These are phyloP conservation scores for Zosterops hypoxanthus DNA, from an alignment of 2,113 vertebrate species.

Conservation along the genomic window DNA sequence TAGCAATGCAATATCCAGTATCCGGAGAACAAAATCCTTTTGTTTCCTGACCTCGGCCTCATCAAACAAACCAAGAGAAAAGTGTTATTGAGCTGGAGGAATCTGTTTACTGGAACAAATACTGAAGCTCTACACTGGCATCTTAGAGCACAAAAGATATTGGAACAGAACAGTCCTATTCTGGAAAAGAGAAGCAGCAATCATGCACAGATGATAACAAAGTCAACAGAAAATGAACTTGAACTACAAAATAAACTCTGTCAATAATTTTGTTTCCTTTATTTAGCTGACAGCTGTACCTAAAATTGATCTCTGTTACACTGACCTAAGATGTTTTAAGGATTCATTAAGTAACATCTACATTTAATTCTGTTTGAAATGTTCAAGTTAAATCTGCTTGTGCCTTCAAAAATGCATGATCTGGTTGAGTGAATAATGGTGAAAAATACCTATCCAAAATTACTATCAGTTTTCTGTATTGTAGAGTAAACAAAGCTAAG, in stretches of 20 bases:
- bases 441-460: neutral
- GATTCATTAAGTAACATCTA: neutral
- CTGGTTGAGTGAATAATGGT: neutral
- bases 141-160: neutral
- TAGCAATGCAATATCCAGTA: constrained; percentile 28
- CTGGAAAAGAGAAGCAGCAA: neutral
- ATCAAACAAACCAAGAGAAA: constrained; percentile 50
- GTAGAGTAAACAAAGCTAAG: neutral
- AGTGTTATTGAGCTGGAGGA: constrained; percentile 48
- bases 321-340: neutral
- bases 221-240: constrained; percentile 1
- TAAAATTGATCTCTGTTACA: neutral
- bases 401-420: neutral
- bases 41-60: constrained; percentile 4
- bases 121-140: neutral
- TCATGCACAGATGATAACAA: neutral
- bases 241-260: constrained; percentile 1
- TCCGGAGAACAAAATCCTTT: constrained; percentile 35
- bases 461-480: neutral
- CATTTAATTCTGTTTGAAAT: constrained; percentile 19
- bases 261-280: constrained; percentile 23
- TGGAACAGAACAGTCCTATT: neutral
- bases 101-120: constrained; percentile 51
- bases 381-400: neutral
- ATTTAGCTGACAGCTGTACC: neutral